A percentile compares a stretch with the other conserved stretches of the same genome.
phyloP scores from a whole-genome alignment of 2,797 vertebrate species.

The Melopsittacus undulatus region DNA sequence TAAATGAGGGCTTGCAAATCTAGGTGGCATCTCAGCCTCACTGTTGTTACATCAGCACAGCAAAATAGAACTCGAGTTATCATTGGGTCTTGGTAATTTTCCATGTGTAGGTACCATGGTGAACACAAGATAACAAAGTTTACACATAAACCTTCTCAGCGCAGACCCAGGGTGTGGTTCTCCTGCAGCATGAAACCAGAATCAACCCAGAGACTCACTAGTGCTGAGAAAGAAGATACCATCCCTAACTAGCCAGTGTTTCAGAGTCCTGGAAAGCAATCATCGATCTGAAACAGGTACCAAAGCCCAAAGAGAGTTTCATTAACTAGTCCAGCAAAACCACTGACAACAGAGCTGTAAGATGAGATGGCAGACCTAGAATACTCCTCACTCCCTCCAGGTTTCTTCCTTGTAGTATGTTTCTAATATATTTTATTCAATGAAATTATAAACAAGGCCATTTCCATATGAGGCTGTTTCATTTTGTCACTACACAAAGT shows the following conservation, averaged over 20 bases:
- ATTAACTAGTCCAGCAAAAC: neutral
- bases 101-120: accelerated
- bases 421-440: neutral
- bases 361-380: neutral
- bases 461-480: neutral
- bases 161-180: neutral
- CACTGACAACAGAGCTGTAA: neutral
- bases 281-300: neutral
- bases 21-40: neutral
- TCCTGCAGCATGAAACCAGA: neutral
- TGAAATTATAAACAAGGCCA: neutral
- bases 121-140: neutral
- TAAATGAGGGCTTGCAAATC: neutral
- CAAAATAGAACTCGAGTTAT: neutral
- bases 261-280: neutral
- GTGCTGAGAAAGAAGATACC: neutral
- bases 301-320: neutral
- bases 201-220: neutral
- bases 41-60: neutral
- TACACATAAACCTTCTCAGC: neutral
- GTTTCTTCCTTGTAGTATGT: neutral
- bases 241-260: neutral
- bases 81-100: neutral
- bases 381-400: neutral
- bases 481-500: neutral